Base-by-base conservation (phyloP, 2,888 invertebrate genomes). In the Gymnosoma rotundatum region DNA sequence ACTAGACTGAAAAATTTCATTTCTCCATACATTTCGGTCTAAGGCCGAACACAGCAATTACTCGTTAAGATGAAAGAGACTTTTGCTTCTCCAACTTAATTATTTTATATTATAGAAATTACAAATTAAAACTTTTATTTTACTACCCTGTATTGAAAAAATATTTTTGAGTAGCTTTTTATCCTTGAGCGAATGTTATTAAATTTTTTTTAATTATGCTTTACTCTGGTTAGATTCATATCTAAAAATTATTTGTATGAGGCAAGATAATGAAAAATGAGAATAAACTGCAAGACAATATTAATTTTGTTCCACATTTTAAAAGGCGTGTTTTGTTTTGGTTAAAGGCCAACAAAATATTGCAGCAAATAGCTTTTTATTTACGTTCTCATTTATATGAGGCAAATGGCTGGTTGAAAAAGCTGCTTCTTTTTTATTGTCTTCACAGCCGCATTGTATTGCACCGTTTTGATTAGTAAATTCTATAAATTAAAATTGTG, bases 251-350 rank as follows among this genome's bases (percentile, higher is more conserved):
- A 56, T 80, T 76, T 78, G 70, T 70, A 21, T 52, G 64, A n/a
- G 42, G 18, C 12, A 64, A 73, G 67, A 67, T 7, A 25, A 58
- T n/a, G 14, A 52, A 58, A 36, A 48, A 72, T 32, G 48, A 32
- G 18, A 63, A 52, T 14, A 16, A 7, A 21, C 14, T 58, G 12
- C 20, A 45, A 58, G 20, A 75, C 20, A 36, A n/a, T 61, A 38
- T 21, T 50, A 36, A 50, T 56, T 1, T 25, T 25, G 25, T 25
- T 25, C 25, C 4, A 25, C 4, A 25, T 25, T 4, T 25, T 70
- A 63, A 25, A 78, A 80, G 83, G 76, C 79, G 83, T 84, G 61
- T 84, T 78, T 69, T 32, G 54, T 52, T 83, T 74, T 78, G 50
- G 60, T 74, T 73, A 64, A 25, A 63, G 42, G 58, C 60, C 56